phyloP scores from a whole-genome alignment of 1,140 invertebrate genomes.

The Harpegnathos saltator region DNA sequence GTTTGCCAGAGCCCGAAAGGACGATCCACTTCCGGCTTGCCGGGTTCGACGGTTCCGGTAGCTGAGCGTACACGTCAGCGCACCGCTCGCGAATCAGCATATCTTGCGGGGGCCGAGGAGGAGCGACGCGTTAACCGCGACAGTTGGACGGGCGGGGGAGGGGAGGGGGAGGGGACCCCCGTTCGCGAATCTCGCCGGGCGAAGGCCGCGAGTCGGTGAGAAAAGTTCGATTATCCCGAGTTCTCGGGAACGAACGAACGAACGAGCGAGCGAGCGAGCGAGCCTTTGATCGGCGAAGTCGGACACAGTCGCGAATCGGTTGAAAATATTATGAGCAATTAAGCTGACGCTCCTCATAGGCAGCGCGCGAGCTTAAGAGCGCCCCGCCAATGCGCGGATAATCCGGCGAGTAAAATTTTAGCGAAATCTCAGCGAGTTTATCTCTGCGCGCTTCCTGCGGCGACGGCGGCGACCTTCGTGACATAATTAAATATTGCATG shows the following conservation, averaged over 20 bases:
- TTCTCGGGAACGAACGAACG: neutral
- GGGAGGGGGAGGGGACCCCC: no score
- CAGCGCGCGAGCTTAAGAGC: neutral
- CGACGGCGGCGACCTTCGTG: conserved; percentile 47
- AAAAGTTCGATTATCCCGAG: neutral
- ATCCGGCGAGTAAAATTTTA: conserved; percentile 47
- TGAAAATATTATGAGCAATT: conserved; percentile 50
- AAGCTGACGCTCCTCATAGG: conserved; percentile 12
- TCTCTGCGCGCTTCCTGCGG: conserved; percentile 7
- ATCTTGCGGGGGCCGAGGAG: neutral
- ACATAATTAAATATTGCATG: conserved; percentile 74
- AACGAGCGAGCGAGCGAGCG: neutral
- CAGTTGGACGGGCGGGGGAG: neutral
- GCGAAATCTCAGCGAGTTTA: conserved; percentile 60
- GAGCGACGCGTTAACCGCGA: conserved; percentile 20
- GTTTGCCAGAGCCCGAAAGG: conserved; percentile 71
- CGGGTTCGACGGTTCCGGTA: conserved; percentile 19
- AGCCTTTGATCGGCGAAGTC: neutral
- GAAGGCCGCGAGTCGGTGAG: no score
- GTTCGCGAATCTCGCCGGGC: neutral
- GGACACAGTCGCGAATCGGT: no score
- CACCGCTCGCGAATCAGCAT: conserved; percentile 19
- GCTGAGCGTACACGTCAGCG: conserved; percentile 39
- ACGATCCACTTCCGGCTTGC: conserved; percentile 63
- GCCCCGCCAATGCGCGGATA: conserved; percentile 26